Evolutionary conservation across 2,113 vertebrate genomes (phyloP).

Genomic region (Nothobranchius kuhntae): DNA sequence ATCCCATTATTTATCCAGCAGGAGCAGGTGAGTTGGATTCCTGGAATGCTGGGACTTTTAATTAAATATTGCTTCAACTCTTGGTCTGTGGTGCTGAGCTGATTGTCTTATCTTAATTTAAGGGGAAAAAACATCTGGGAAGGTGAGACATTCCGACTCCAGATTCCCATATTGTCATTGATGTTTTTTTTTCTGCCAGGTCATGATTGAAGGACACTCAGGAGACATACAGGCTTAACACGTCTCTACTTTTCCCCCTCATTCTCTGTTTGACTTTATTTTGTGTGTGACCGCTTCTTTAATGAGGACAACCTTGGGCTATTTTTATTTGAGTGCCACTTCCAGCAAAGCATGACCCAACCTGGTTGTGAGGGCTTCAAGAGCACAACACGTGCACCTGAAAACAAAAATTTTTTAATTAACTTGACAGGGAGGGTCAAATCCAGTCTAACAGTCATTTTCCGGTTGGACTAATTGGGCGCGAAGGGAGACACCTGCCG

Average conservation of each 20-base stretch:
- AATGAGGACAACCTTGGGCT: conserved; percentile 36
- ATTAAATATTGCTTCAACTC: too few species aligned
- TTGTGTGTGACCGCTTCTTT: conserved; percentile 11
- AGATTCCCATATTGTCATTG: too few species aligned
- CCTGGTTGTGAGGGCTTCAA: conserved; percentile 52
- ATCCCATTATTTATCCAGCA: too few species aligned
- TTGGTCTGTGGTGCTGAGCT: too few species aligned
- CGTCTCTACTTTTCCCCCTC: not conserved
- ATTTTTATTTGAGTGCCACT: conserved; percentile 46
- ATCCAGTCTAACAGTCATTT: not conserved
- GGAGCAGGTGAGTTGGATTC: too few species aligned
- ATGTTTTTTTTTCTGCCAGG: not conserved
- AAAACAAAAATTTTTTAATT: not conserved
- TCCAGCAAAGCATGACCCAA: conserved; percentile 49
- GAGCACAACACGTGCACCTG: not conserved
- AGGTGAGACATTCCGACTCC: too few species aligned
- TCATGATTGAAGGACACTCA: not conserved
- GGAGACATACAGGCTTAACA: conserved; percentile 9
- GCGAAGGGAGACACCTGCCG: conserved; percentile 30
- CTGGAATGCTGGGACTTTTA: too few species aligned
- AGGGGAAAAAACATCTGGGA: too few species aligned
- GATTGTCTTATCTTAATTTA: too few species aligned
- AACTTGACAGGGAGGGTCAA: too few species aligned
- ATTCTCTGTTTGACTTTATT: conserved; percentile 43
- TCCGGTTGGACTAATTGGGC: not conserved